Conservation (phyloP, 2,113 vertebrate species). For the Sebastes fasciatus region DNA sequence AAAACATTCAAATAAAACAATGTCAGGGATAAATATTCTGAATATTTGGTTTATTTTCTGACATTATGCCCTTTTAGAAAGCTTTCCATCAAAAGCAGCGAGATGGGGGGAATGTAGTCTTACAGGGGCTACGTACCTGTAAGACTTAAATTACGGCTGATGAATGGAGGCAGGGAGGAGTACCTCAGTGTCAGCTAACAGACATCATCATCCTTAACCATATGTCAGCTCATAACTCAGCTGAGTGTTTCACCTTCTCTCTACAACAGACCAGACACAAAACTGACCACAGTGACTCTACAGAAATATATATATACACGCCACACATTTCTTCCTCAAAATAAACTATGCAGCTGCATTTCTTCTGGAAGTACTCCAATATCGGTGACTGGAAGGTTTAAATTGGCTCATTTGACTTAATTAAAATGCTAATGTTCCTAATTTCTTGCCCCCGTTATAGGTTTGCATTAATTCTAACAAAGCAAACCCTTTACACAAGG, state of each 20-base stretch:
- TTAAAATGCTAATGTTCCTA: neutral
- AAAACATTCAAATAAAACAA: neutral
- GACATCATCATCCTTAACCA: neutral
- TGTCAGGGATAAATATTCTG: neutral
- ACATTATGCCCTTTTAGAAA: neutral
- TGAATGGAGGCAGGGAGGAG: neutral
- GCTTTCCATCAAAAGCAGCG: neutral
- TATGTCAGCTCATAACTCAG: constrained; percentile 23
- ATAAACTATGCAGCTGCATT: neutral
- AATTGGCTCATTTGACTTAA: neutral
- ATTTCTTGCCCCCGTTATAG: too few species aligned
- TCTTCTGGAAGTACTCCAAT: neutral
- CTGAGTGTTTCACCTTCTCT: neutral
- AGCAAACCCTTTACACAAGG: neutral
- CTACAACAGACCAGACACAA: neutral
- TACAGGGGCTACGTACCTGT: neutral
- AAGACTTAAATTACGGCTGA: neutral
- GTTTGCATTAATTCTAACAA: neutral
- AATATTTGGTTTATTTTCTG: neutral
- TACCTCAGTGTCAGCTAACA: neutral
- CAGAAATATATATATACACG: neutral
- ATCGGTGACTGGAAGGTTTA: neutral
- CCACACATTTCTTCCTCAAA: neutral
- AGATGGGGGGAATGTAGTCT: neutral
- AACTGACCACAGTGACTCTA: neutral